phyloP scores from a whole-genome alignment of 2,113 vertebrate genomes.

The Thermophis baileyi region DNA sequence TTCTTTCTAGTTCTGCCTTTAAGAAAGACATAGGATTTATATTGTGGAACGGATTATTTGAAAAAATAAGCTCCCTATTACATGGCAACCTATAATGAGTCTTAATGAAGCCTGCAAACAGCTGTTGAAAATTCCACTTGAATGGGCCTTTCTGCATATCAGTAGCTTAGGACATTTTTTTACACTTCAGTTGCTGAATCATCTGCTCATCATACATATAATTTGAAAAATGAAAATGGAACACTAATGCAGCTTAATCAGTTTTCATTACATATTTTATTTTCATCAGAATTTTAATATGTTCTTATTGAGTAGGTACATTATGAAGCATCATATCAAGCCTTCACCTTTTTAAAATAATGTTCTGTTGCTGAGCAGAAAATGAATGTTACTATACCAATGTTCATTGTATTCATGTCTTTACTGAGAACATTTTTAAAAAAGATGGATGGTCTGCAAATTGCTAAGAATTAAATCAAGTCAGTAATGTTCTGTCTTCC shows the following conservation, averaged over 20 bases:
- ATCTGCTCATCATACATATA: constrained; percentile 46
- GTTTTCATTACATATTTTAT: constrained; percentile 65
- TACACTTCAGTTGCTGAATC: constrained; percentile 51
- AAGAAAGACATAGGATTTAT: constrained; percentile 79
- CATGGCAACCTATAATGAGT: constrained; percentile 78
- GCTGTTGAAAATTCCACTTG: constrained; percentile 71
- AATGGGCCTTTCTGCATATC: constrained; percentile 68
- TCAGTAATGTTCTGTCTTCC: constrained; percentile 34
- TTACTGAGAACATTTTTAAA: constrained; percentile 60
- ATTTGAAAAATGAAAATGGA: constrained; percentile 60
- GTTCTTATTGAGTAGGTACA: constrained; percentile 56
- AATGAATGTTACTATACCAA: constrained; percentile 73
- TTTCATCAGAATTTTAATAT: constrained; percentile 69
- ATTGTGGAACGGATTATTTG: constrained; percentile 74
- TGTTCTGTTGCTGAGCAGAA: constrained; percentile 63
- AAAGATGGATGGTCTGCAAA: constrained; percentile 53
- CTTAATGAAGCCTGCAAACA: constrained; percentile 78
- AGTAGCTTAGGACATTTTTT: constrained; percentile 58
- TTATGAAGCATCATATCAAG: constrained; percentile 61
- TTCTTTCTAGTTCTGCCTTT: constrained; percentile 76
- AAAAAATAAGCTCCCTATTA: constrained; percentile 75
- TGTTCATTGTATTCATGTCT: constrained; percentile 55
- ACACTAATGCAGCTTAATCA: constrained; percentile 56
- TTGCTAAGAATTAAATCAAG: constrained; percentile 55
- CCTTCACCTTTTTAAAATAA: constrained; percentile 72